Base-by-base conservation (phyloP, 1,140 invertebrate species). In the Drosophila suzukii region DNA sequence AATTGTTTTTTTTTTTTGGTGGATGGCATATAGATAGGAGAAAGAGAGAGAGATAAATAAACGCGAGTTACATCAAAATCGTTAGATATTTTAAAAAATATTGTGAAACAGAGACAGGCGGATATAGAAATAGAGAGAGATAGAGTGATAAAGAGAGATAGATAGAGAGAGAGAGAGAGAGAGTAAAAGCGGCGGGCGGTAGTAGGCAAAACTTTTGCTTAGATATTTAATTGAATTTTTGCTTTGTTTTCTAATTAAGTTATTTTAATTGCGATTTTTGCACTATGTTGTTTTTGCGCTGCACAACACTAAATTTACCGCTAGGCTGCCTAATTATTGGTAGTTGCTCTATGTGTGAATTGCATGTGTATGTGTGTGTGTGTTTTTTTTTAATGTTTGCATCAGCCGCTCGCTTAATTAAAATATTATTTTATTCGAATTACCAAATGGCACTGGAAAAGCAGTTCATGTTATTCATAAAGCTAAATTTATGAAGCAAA, bases 141-240 rank as follows among this genome's bases (percentile, higher is more conserved):
- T 27, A 62, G 38, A 63, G 44, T 20, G 43, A 20, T 20, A 46
- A 20, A 81, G 47, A 81, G 41, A 43, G 58, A 79, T 30, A 74
- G 32, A 78, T 30, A 83, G 47, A 75, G 6, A 84, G 56, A 84
- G 53, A 81, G 44, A 80, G 57, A 81, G 54, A 84, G 65, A 85
- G 47, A 78, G 75, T 82, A 75, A 86, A 86, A 86, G 83, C 83
- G 83, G 83, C 83, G 83, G 83, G 83, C 79, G 83, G 83, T 89
- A 79, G 79, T 86, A 86, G 83, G 83, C 83, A 88, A 88, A 82
- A 83, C 75, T 88, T 73, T 88, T 86, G 71, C 66, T 75, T 85
- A 82, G 38, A 67, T 51, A 49, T 82, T 82, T 61, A 24, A 50
- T 72, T 44, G 50, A 54, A 68, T 80, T 68, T 47, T 75, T 74